These are phyloP conservation scores for Lasiurus cinereus DNA, from an alignment of 2,113 vertebrate species.

Conservation along the genomic window DNA sequence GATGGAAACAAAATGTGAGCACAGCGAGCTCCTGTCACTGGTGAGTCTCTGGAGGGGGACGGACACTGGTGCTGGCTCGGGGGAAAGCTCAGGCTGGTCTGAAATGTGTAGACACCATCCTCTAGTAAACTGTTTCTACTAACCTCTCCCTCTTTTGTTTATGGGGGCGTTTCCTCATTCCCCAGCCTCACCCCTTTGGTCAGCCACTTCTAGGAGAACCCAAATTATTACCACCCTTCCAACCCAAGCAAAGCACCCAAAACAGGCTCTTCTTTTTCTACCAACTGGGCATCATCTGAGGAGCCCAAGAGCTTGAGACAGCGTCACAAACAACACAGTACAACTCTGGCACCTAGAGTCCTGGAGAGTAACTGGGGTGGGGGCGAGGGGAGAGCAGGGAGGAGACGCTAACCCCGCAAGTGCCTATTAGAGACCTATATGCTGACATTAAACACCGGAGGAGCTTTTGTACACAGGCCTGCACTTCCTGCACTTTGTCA, in stretches of 20 bases:
- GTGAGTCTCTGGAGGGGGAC: slow-evolving; percentile 49
- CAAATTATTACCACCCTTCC: background rate
- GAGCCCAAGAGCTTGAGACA: background rate
- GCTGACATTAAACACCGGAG: background rate
- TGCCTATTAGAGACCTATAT: background rate
- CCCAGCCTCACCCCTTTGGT: background rate
- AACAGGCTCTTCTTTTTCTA: background rate
- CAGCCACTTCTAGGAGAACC: background rate
- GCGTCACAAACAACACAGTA: background rate
- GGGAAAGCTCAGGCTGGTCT: background rate
- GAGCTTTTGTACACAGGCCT: background rate
- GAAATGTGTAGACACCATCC: background rate
- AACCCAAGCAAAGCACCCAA: background rate
- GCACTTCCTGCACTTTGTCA: background rate
- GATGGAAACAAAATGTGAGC: background rate
- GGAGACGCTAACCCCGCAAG: background rate
- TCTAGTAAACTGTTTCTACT: background rate
- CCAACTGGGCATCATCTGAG: background rate
- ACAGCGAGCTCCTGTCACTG: background rate
- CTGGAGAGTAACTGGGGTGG: no score
- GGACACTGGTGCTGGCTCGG: background rate
- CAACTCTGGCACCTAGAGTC: background rate
- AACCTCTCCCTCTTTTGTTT: background rate
- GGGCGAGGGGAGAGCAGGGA: no score
- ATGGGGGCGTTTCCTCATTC: background rate